phyloP scores from a whole-genome alignment of 2,797 vertebrate species.

The Geotrypetes seraphini region DNA sequence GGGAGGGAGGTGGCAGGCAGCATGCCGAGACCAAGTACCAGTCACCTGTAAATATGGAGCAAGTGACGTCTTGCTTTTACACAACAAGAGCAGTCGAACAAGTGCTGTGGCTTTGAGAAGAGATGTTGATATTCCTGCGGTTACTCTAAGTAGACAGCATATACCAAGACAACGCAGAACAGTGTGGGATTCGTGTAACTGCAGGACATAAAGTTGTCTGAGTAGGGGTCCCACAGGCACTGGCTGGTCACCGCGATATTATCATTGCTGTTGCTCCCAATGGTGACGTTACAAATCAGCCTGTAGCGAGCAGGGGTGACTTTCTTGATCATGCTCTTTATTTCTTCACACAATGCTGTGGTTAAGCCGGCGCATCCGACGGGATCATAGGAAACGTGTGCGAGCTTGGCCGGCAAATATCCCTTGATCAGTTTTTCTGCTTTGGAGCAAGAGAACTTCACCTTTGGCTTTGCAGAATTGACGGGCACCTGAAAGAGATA shows the following conservation, averaged over 20 bases:
- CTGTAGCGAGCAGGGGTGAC: neutral
- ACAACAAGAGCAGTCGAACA: no score
- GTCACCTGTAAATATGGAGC: no score
- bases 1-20: no score
- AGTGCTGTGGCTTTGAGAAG: no score
- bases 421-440: constrained; percentile 4
- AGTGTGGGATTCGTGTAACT: constrained; percentile 5
- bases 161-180: constrained; percentile 8
- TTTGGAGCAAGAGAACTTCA: constrained; percentile 1
- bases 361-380: constrained; percentile 4
- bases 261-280: constrained; percentile 4
- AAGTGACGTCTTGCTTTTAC: no score
- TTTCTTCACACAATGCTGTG: neutral
- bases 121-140: no score
- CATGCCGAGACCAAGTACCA: no score
- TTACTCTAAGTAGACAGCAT: constrained; percentile 10
- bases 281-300: constrained; percentile 10
- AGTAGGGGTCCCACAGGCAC: constrained; percentile 12
- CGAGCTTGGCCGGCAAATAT: constrained; percentile 14
- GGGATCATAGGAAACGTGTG: neutral
- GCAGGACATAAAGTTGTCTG: constrained; percentile 19
- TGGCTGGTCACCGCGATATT: constrained; percentile 13
- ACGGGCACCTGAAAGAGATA: constrained; percentile 1
- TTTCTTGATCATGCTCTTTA: constrained; percentile 5
- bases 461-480: constrained; percentile 1